Evolutionary conservation across 2,888 invertebrate species (phyloP), one percentile per base, ranked within the genome.

Genomic region (Epinotia nisella): DNA sequence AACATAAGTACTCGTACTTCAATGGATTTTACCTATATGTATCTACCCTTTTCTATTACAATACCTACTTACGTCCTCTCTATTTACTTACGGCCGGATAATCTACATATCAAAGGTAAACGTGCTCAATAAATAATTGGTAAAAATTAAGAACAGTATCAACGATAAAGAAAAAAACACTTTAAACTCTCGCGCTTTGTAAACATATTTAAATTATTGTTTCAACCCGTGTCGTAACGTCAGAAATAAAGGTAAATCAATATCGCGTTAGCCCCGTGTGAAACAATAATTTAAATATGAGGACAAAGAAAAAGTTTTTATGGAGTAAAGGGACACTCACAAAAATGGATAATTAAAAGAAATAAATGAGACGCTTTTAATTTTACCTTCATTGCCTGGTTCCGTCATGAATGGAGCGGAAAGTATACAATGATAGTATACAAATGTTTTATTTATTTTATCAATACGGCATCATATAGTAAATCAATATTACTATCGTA

Each of bases 381-480:
- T 88, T 89, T 93, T 93, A 93, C 93, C 93, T 93, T 93, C 89
- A 89, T 92, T 79, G 90, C 92, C 93, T 93, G 93, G 91, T 88
- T 92, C 88, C 93, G 86, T 85, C 85, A 81, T 84, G 84, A 93
- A 93, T 91, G 92, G 82, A 90, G 93, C 92, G 89, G 85, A 88
- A 93, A 91, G 85, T 88, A 66, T 66, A 55, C 83, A 88, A 89
- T 81, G 82, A 82, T 77, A 84, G 76, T 76, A 81, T 85, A 85
- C 81, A 84, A 84, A 78, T 75, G 56, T 60, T 62, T 68, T 19
- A 53, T 64, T 59, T 58, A 53, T 64, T 53, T 56, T 39, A 19
- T 62, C 0, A 60, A 21, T 58, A 49, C 11, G 9, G 19, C n/a
- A 24, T 24, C 17, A 53, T 11, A 15, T 19, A 24, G 35, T 49